Percentiles rank a stretch among this genome's conserved stretches.
phyloP scores from a whole-genome alignment of 2,113 vertebrate species.

The Neogale vison region DNA sequence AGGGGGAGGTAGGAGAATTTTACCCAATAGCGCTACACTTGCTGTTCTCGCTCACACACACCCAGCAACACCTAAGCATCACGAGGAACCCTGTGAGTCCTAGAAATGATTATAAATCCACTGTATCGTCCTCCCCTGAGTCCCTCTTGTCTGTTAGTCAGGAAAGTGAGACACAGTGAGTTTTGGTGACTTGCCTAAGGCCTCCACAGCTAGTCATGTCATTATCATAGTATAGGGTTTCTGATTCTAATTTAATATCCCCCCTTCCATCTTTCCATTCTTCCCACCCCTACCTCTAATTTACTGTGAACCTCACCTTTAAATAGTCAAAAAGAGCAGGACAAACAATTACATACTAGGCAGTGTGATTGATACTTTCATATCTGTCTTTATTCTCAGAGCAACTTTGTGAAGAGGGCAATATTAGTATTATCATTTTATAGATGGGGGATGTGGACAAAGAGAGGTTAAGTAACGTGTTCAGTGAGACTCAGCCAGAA shows the following conservation, averaged over 20 bases:
- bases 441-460: background rate
- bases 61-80: background rate
- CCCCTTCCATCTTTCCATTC: accelerated
- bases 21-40: background rate
- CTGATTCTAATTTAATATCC: background rate
- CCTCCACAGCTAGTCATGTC: background rate
- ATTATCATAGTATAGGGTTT: background rate
- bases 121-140: background rate
- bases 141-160: background rate
- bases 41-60: background rate
- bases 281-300: too few species aligned
- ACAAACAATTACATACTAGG: background rate
- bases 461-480: background rate
- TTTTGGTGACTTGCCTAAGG: background rate
- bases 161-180: background rate
- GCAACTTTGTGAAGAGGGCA: background rate
- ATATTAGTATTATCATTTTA: background rate
- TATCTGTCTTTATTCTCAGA: background rate
- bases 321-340: background rate
- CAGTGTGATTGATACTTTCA: background rate
- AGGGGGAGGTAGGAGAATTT: background rate
- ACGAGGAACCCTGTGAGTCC: background rate
- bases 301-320: background rate
- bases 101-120: background rate
- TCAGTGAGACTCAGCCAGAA: background rate